A percentile compares a stretch with the other conserved stretches of the same genome.
These are phyloP conservation scores for Syngnathus scovelli DNA, from an alignment of 2,113 vertebrate species.

Conservation along the genomic window DNA sequence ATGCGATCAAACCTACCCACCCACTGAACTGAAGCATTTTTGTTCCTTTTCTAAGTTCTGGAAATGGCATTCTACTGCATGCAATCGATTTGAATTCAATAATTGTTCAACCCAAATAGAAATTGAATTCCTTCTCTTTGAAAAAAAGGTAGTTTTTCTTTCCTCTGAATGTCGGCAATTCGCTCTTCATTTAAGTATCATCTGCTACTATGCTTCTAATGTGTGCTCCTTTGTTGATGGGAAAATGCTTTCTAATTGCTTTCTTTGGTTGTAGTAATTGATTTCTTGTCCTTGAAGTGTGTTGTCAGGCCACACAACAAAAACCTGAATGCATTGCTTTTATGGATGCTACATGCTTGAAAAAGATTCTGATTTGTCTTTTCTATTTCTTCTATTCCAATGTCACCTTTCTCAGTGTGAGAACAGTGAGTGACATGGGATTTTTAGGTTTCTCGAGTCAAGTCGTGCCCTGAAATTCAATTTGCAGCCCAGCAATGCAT, in stretches of 20 bases:
- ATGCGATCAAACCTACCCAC: no score
- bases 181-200: neutral
- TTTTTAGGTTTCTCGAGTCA: constrained; percentile 65
- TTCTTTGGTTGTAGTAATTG: neutral
- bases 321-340: constrained; percentile 10
- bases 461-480: constrained; percentile 60
- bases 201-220: neutral
- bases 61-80: no score
- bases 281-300: constrained; percentile 24
- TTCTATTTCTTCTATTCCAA: constrained; percentile 28
- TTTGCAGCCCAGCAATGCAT: constrained; percentile 52
- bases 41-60: no score
- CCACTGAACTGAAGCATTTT: no score
- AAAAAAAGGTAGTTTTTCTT: neutral
- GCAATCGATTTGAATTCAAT: no score
- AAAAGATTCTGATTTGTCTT: constrained; percentile 22
- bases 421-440: constrained; percentile 49
- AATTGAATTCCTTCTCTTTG: no score
- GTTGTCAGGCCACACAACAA: constrained; percentile 8
- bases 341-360: constrained; percentile 47
- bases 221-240: neutral
- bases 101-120: no score
- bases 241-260: neutral
- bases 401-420: constrained; percentile 59
- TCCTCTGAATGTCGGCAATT: neutral